Evolutionary conservation across 2,797 vertebrate genomes (phyloP).

Genomic region (Sebastes diploproa): DNA sequence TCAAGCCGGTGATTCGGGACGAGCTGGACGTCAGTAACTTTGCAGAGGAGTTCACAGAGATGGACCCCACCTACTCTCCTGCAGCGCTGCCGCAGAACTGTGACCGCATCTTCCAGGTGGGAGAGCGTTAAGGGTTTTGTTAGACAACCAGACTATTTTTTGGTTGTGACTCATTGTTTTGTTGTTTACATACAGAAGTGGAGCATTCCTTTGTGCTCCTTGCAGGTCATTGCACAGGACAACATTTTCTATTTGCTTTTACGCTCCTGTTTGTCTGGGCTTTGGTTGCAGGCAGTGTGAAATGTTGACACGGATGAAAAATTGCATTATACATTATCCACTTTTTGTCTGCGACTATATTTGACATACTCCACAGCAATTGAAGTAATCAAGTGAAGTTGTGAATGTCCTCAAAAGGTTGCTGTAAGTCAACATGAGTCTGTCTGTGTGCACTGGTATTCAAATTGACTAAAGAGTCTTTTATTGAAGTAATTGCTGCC

Average conservation of each 20-base stretch:
- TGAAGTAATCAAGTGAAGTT: conserved; percentile 77
- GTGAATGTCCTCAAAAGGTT: conserved; percentile 78
- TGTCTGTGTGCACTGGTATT: conserved; percentile 82
- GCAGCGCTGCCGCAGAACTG: conserved; percentile 95
- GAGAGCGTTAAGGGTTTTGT: conserved; percentile 20
- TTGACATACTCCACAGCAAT: conserved; percentile 73
- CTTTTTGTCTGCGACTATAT: conserved; percentile 72
- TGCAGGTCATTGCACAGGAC: conserved; percentile 47
- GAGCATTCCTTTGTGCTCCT: conserved; percentile 21
- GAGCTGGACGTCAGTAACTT: conserved; percentile 99
- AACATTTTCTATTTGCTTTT: conserved; percentile 20
- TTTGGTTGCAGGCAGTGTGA: conserved; percentile 49
- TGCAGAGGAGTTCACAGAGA: conserved; percentile 98
- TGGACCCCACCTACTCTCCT: conserved; percentile 98
- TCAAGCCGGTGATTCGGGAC: conserved; percentile 96
- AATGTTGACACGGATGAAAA: conserved; percentile 67
- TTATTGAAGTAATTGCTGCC: conserved; percentile 84
- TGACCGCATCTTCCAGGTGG: conserved; percentile 97
- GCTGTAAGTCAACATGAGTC: conserved; percentile 82
- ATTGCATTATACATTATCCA: conserved; percentile 52
- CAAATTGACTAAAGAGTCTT: conserved; percentile 80
- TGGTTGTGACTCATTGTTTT: conserved; percentile 23
- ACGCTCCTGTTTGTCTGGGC: conserved; percentile 52
- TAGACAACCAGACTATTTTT: background rate
- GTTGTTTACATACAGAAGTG: conserved; percentile 19